A percentile compares a stretch with the other conserved stretches of the same genome.
These are phyloP conservation scores for Hystrix brachyura DNA, from an alignment of 2,113 vertebrate genomes.

Conservation along the genomic window DNA sequence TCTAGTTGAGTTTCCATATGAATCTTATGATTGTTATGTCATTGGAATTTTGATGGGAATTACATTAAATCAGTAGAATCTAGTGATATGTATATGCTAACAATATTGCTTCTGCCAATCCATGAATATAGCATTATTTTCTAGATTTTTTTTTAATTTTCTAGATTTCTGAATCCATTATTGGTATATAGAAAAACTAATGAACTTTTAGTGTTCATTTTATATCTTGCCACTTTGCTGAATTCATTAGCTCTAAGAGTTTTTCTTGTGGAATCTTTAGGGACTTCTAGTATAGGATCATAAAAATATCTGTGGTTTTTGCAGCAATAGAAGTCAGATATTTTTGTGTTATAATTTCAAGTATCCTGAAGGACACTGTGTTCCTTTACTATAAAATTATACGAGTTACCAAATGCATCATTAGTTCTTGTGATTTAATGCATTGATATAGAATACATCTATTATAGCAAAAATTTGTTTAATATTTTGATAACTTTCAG, in stretches of 20 bases:
- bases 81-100: neutral
- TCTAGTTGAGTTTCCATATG: neutral
- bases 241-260: neutral
- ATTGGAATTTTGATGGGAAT: neutral
- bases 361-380: neutral
- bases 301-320: neutral
- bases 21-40: neutral
- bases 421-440: neutral
- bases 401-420: neutral
- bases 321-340: neutral
- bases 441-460: constrained; percentile 12
- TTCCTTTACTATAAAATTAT: neutral
- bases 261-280: neutral
- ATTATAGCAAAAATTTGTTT: neutral
- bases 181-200: neutral
- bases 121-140: neutral
- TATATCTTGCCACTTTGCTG: too few relatives aligned
- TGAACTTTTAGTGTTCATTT: neutral
- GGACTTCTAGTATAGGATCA: neutral
- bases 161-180: neutral
- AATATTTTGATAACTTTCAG: constrained; percentile 39
- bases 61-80: neutral
- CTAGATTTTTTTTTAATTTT: neutral
- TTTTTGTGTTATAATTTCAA: constrained; percentile 8
- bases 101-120: neutral